Evolutionary conservation across 2,888 invertebrate species (phyloP), one percentile per base, ranked within the genome.

Genomic region (Cryptocephalus primarius): DNA sequence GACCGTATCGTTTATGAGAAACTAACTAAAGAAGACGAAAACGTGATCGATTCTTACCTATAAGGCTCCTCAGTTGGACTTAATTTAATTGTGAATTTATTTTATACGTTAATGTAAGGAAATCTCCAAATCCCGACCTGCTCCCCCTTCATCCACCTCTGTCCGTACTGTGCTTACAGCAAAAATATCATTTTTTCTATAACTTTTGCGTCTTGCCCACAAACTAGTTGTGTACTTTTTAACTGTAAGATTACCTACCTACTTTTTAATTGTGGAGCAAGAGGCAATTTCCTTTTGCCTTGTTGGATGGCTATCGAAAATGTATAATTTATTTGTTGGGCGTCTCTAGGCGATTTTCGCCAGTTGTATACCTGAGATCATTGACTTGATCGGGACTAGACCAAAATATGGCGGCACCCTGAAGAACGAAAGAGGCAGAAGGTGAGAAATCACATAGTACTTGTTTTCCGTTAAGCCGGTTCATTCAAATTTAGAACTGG

Each of bases 331-430:
- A 72, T 76, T 67, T 78, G 75, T 77, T 75, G 76, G 75, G 76
- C 63, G 61, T 52, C 64, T 67, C 58, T 70, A 96, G 95, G 97
- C 97, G 83, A 95, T 97, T 87, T 99, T 99, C 89, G 97, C 97
- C 82, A 95, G 94, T 87, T 96, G 95, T 87, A 95, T 99, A 80
- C 97, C 97, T 77, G 97, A 99, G 88, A 97, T 99, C 80, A 95
- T 95, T 81, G 97, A 99, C 85, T 91, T 99, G 85, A 91, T 99
- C 83, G 96, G 97, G 79, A 93, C 93, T 83, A 90, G 96, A 81
- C 94, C 96, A 81, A 96, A 97, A 84, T 99, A 99, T 83, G 95
- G 95, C 79, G 97, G 97, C 78, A 92, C 95, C 77, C 92, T 94
- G 86, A 96, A 97, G 88, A 95, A 96, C 82, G 97, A 97, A 84